Evolutionary conservation across 2,113 vertebrate genomes (phyloP).

Genomic region (Callipepla californica): DNA sequence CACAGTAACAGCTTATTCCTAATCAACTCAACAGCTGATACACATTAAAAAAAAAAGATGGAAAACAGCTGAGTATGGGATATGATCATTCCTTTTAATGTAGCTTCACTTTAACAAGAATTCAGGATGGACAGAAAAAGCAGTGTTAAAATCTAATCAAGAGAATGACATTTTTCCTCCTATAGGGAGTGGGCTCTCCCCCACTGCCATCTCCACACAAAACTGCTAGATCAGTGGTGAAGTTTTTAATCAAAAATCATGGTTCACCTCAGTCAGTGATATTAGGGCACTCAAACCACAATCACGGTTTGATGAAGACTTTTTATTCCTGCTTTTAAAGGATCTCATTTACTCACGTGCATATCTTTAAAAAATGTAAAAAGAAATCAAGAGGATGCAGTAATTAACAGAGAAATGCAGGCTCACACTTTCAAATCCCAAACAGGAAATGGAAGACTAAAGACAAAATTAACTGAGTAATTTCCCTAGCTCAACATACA

Average conservation of each 20-base stretch:
- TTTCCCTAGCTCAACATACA: slow-evolving; percentile 31
- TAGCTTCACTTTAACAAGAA: neutral
- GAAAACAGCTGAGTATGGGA: neutral
- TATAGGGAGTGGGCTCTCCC: neutral
- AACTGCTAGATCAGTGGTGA: neutral
- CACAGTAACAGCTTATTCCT: neutral
- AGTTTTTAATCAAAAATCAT: neutral
- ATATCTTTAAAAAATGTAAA: neutral
- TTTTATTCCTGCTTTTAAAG: neutral
- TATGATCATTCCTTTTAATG: neutral
- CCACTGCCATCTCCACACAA: neutral
- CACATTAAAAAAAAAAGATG: neutral
- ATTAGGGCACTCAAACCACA: neutral
- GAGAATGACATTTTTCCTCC: neutral
- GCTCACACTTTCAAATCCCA: slow-evolving; percentile 4
- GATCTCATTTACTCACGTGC: neutral
- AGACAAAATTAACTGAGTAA: slow-evolving; percentile 53
- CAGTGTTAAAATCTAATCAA: neutral
- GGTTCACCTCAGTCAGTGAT: neutral
- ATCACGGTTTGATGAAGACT: neutral
- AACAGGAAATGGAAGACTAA: slow-evolving; percentile 64
- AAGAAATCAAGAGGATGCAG: slow-evolving; percentile 41
- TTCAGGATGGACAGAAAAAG: neutral
- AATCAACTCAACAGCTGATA: neutral
- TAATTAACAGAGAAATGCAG: slow-evolving; percentile 49